Evolutionary conservation across 1,140 invertebrate species (phyloP), one percentile per base, ranked within the genome.

Genomic region (Paramacrobiotus metropolitanus): DNA sequence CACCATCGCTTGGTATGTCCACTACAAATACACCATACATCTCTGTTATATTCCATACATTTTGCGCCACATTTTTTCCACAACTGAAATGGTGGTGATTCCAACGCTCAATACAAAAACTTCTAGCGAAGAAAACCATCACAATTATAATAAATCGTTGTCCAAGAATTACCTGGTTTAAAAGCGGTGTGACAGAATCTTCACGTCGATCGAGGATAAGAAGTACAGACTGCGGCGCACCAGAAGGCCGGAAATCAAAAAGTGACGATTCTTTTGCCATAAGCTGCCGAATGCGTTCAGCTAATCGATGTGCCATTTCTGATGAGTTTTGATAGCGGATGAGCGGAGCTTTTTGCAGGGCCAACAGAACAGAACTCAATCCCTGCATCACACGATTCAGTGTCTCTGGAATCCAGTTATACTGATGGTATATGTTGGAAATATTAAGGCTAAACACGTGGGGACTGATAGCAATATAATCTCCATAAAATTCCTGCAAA

Each of bases 1-100:
- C 1, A 99, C 90, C 94, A 99, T 98, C 4, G 93, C 93, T 74
- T 99, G 93, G 75, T 99, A 99, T 0, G 93, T 98, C 95, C 95
- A 99, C 79, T 91, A 70, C 21, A 71, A 71, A 29, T 63, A 62
- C 66, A 62, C 62, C 65, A 1, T n/a, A n/a, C n/a, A n/a, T n/a
- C n/a, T n/a, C n/a, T n/a, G n/a, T n/a, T n/a, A n/a, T n/a, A n/a
- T n/a, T n/a, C n/a, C n/a, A n/a, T n/a, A 59, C 31, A 60, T 28
- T 29, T 31, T 61, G 18, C 55, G 9, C 9, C 4, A 9, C 9
- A 59, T 9, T 59, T 9, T 20, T 59, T 59, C 20, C 4, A 59
- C 9, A 59, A 21, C 34, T 40, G 34, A n/a, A 40, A 40, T 9
- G n/a, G 34, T 40, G 9, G 34, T 40, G 34, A n/a, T 40, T 29